Evolutionary conservation across 2,113 vertebrate species (phyloP).

Genomic region (Aphelocoma coerulescens): DNA sequence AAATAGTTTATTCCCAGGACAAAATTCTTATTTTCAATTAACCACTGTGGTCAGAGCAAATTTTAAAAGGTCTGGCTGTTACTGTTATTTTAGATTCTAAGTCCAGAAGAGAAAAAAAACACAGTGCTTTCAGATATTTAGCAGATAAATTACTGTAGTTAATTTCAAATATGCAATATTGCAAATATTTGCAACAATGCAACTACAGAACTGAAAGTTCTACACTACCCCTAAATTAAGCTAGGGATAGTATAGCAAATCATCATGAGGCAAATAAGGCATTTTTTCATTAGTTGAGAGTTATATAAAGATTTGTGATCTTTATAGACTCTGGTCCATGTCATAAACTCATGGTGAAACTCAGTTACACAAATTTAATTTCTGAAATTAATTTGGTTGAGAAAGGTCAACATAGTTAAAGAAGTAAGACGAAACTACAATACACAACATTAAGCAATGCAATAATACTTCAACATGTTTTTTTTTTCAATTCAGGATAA

Average conservation of each 20-base stretch:
- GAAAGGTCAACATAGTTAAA: constrained; percentile 63
- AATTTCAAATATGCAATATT: neutral
- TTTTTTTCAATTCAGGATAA: neutral
- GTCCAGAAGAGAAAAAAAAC: neutral
- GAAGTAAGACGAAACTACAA: constrained; percentile 5
- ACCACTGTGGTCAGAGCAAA: neutral
- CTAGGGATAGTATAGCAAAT: neutral
- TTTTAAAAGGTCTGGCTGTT: neutral
- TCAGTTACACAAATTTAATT: constrained; percentile 46
- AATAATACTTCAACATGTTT: neutral
- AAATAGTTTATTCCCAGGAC: neutral
- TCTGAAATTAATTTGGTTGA: constrained; percentile 27
- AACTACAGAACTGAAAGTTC: neutral
- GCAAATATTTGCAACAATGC: neutral
- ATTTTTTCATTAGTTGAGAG: neutral
- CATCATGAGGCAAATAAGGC: neutral
- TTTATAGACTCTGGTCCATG: neutral
- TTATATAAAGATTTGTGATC: neutral
- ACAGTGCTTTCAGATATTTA: neutral
- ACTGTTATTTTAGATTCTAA: neutral
- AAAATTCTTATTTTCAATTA: neutral
- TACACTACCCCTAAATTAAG: neutral
- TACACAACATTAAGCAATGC: neutral
- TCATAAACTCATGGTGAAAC: neutral
- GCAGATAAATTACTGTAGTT: neutral